Percentiles rank a stretch among this genome's conserved stretches.
phyloP scores from a whole-genome alignment of 2,113 vertebrate species.

The Forbesichthys agassizii region DNA sequence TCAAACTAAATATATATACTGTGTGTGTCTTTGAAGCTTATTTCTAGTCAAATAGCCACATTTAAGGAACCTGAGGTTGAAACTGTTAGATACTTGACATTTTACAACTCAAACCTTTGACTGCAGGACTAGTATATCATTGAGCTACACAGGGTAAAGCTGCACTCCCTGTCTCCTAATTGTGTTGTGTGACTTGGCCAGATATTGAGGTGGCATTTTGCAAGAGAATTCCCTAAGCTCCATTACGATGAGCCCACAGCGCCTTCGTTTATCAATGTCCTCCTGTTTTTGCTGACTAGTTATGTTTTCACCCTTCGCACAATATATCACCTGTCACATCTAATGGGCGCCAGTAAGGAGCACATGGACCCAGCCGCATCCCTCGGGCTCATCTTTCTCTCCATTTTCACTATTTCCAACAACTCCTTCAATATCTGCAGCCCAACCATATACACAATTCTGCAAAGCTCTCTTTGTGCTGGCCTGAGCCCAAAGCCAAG shows the following conservation, averaged over 20 bases:
- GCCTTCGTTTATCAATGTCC: slow-evolving; percentile 75
- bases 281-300: slow-evolving; percentile 74
- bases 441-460: background rate
- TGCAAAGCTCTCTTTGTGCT: slow-evolving; percentile 21
- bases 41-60: slow-evolving; percentile 12
- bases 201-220: slow-evolving; percentile 76
- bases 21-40: background rate
- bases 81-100: slow-evolving; percentile 56
- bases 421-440: slow-evolving; percentile 40
- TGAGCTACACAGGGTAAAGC: slow-evolving; percentile 25
- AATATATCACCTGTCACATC: slow-evolving; percentile 79
- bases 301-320: slow-evolving; percentile 73
- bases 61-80: slow-evolving; percentile 10
- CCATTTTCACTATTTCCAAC: slow-evolving; percentile 50
- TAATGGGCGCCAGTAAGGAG: slow-evolving; percentile 65
- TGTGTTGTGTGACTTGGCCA: slow-evolving; percentile 55
- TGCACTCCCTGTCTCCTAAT: slow-evolving; percentile 60
- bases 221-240: slow-evolving; percentile 69
- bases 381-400: slow-evolving; percentile 61
- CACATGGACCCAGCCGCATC: slow-evolving; percentile 45
- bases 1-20: background rate
- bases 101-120: slow-evolving; percentile 60
- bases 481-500: slow-evolving; percentile 18
- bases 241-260: slow-evolving; percentile 50
- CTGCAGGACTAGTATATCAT: slow-evolving; percentile 29